Base-by-base conservation (phyloP, 2,888 invertebrate genomes). In the Oligia strigilis region DNA sequence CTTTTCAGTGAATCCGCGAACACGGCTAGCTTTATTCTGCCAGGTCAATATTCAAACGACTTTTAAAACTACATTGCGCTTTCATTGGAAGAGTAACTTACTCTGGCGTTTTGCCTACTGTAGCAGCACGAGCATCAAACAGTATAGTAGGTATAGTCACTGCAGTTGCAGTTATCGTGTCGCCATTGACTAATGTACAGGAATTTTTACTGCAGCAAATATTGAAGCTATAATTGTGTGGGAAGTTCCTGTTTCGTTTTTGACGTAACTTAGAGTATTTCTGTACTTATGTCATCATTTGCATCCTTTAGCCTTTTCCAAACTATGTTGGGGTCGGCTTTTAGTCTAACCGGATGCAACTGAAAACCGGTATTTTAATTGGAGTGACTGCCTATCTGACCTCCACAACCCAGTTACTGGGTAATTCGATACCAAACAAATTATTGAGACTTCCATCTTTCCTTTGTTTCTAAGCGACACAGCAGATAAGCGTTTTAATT, bases 1-100 rank as follows among this genome's bases (percentile, higher is more conserved):
- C 60, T 80, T 84, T 36, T 49, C 80, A 49, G 19, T 62, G 36
- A 84, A 80, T 72, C 72, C 4, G 81, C 62, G 67, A 72, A 84
- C 84, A 80, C 29, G 29, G 72, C 80, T 67, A 55, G 72, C 29
- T 80, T 84, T 82, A 72, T 72, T 80, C 84, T 72, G 67, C 71
- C 58, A 72, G 83, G 81, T 85, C 81, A 85, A 85, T 83, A 83
- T 81, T 82, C 75, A 85, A 83, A 85, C 82, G 71, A 72, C 71
- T 83, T 83, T 81, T 81, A 67, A 65, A 75, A 82, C 72, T 70
- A 75, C 86, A 55, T 52, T 73, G 86, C 86, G 58, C 77, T 82
- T 83, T 70, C 72, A 82, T 85, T 75, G 49, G 55, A 67, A 62
- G 55, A 69, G 29, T 64, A 73, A 84, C 55, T 81, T 60, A 49